phyloP scores from a whole-genome alignment of 2,888 invertebrate genomes.

The Lathronympha strigana region DNA sequence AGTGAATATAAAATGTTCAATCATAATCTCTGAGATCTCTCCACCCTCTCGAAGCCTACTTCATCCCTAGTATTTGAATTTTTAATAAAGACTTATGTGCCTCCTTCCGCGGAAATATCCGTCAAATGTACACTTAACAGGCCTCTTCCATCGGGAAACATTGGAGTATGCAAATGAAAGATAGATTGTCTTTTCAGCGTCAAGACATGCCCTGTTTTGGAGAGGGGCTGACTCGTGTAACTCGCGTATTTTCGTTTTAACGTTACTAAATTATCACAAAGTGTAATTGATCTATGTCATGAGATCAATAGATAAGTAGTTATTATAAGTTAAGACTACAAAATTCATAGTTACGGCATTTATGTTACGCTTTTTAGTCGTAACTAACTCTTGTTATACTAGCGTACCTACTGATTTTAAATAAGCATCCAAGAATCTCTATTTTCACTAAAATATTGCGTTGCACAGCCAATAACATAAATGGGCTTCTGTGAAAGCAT shows the following conservation, averaged over 20 bases:
- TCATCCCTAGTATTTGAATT: constrained; percentile 52
- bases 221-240: not conserved
- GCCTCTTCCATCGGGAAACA: constrained; percentile 39
- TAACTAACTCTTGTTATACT: too few relatives aligned
- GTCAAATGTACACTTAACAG: constrained; percentile 42
- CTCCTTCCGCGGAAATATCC: constrained; percentile 35
- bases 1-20: constrained; percentile 72
- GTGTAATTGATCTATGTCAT: not conserved
- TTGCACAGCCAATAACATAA: too few relatives aligned
- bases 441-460: too few relatives aligned
- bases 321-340: too few relatives aligned
- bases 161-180: constrained; percentile 43
- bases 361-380: too few relatives aligned
- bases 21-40: constrained; percentile 64
- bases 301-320: too few relatives aligned
- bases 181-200: constrained; percentile 34
- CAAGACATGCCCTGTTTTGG: constrained; percentile 13
- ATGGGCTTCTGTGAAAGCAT: not conserved
- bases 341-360: too few relatives aligned
- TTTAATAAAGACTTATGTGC: constrained; percentile 50
- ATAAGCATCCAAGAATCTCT: too few relatives aligned
- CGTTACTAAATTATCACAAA: not conserved
- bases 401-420: too few relatives aligned
- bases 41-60: constrained; percentile 49
- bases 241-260: constrained; percentile 1